Conservation (phyloP, 2,113 vertebrate genomes). For the Bos indicus region DNA sequence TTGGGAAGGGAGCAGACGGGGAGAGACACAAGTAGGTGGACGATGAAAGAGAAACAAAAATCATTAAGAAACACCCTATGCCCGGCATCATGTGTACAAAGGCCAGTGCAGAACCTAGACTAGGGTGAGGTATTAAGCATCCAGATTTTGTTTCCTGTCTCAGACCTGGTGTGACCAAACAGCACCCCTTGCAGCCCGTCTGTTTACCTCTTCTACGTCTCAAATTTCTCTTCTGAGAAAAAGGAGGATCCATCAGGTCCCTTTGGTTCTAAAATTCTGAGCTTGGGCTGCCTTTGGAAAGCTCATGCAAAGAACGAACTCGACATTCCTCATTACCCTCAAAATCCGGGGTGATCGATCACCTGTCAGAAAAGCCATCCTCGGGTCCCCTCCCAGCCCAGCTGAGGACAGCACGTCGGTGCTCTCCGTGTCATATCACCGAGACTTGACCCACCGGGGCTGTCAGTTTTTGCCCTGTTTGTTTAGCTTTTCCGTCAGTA, state of each 20-base stretch:
- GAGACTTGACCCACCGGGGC: not conserved
- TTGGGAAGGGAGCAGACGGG: rapidly evolving
- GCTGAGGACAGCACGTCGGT: rapidly evolving
- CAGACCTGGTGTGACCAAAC: not conserved
- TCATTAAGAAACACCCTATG: rapidly evolving
- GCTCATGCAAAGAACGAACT: not conserved
- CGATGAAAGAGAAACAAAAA: not conserved
- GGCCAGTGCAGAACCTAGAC: not conserved
- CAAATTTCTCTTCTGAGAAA: not conserved
- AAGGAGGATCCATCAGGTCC: not conserved
- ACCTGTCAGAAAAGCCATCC: not conserved
- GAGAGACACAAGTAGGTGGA: not conserved
- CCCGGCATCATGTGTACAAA: not conserved
- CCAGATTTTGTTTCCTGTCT: not conserved
- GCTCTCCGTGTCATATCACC: not conserved
- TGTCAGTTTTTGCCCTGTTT: not conserved
- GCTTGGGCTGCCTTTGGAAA: not conserved
- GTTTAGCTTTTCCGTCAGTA: not conserved
- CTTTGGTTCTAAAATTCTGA: not conserved
- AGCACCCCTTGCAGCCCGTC: rapidly evolving
- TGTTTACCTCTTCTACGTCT: not conserved
- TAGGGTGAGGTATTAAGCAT: not conserved
- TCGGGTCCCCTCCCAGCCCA: not conserved
- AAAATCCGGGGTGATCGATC: rapidly evolving
- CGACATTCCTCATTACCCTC: not conserved